Evolutionary conservation across 2,888 invertebrate species (phyloP), one percentile per base, ranked within the genome.

Genomic region (Aplocera efformata): DNA sequence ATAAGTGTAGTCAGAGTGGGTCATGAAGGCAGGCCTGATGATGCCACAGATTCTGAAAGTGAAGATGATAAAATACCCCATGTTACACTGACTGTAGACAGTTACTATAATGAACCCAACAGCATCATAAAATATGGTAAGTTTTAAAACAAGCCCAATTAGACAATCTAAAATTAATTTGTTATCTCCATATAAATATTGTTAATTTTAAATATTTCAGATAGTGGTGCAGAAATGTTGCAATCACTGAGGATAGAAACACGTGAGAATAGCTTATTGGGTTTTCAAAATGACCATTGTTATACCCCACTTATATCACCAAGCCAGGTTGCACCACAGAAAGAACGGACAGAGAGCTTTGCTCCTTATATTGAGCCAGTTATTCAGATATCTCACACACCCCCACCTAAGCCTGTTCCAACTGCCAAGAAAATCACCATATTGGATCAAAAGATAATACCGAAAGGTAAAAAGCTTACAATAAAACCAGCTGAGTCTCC

Each of bases 261-360:
- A 33, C 70, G 88, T 54, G 89, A 89, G 56, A 86, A 86, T 31
- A 88, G 88, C 63, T 83, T 91, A 42, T 88, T 91, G 59, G 91
- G 93, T 3, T 91, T 93, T 56, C 91, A 91, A 63, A 91, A 95
- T 81, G 95, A 95, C 72, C 95, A 96, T 66, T 95, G 95, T 66
- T 95, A 95, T 56, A 95, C 95, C 28, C 90, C 92, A 29, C 89
- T 91, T 23, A 92, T 90, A 21, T 92, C 93, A 40, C 92, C 93
- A 20, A 90, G 90, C 58, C 91, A 90, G 61, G 72, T 67, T 39
- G 31, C 69, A 47, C 74, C 83, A 42, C 78, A 79, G 49, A 32
- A 21, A 20, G 45, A 36, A 37, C 67, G 60, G 39, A 78, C 54
- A 66, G 84, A 83, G 13, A 67, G 54, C 47, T 69, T 71, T 48